A percentile compares a stretch with the other conserved stretches of the same genome.
Evolutionary conservation across 1,140 invertebrate genomes (phyloP).

Genomic region (Aphelinus certus): DNA sequence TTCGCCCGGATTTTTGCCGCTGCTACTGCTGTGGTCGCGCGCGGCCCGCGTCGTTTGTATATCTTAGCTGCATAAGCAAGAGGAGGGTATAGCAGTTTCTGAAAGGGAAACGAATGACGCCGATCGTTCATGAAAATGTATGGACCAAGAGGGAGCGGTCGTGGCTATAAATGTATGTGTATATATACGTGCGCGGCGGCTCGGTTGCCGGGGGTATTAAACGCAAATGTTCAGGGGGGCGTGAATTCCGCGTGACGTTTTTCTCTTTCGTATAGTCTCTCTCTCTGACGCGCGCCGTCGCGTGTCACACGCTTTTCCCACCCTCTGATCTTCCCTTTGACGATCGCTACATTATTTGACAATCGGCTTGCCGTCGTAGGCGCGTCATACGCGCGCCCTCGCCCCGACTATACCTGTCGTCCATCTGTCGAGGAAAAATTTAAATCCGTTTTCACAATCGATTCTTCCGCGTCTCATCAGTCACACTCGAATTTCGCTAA

Average conservation of each 20-base stretch:
- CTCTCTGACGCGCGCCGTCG: no score
- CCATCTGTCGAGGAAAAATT: no score
- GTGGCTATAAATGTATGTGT: not conserved
- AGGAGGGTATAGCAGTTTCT: not conserved
- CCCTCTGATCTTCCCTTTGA: no score
- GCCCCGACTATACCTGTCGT: no score
- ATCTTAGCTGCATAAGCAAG: not conserved
- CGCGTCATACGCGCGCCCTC: no score
- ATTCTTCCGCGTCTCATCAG: no score
- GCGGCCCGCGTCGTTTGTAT: slow-evolving; percentile 1
- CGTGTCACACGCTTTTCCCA: no score
- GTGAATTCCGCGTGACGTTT: not conserved
- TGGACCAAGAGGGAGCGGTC: not conserved
- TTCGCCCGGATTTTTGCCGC: slow-evolving; percentile 11
- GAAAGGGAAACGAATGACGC: slow-evolving; percentile 12
- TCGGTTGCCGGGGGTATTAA: no score
- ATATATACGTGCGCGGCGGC: not conserved
- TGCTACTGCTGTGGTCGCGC: not conserved
- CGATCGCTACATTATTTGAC: no score
- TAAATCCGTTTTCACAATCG: no score
- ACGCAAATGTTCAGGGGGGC: not conserved
- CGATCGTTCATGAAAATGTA: slow-evolving; percentile 36
- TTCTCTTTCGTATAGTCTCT: not conserved
- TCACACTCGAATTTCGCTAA: no score
- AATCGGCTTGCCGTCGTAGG: no score